These are phyloP conservation scores for Ictalurus furcatus DNA, from an alignment of 2,113 vertebrate genomes.

Conservation along the genomic window DNA sequence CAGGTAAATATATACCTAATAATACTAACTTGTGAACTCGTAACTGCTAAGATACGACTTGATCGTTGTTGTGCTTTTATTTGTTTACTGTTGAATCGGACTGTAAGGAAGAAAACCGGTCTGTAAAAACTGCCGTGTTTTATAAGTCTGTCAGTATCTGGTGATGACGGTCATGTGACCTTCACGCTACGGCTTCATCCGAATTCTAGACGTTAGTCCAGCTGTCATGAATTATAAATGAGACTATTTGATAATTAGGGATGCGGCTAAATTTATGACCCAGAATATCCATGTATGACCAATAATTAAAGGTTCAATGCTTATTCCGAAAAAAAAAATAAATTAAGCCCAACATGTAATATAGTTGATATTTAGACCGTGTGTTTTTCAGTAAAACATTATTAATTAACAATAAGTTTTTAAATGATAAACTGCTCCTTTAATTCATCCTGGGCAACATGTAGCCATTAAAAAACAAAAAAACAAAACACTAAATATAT, in stretches of 20 bases:
- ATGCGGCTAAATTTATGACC: neutral
- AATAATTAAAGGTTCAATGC: no score
- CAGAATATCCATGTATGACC: neutral
- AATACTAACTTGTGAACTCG: no score
- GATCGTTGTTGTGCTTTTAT: neutral
- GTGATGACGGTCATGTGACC: neutral
- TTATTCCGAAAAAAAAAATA: no score
- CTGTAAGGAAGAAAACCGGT: neutral
- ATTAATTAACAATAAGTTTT: no score
- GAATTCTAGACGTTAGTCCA: neutral
- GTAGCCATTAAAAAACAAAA: no score
- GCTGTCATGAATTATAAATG: neutral
- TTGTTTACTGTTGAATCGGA: neutral
- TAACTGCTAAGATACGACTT: neutral
- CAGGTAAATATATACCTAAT: no score
- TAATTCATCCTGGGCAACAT: neutral
- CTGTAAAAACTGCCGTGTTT: neutral
- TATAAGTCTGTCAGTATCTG: neutral
- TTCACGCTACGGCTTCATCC: no score
- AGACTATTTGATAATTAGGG: neutral
- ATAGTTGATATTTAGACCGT: no score
- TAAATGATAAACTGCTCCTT: neutral
- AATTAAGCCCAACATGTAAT: no score
- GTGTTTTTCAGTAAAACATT: neutral
- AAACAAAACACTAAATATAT: neutral